A percentile compares a stretch with the other conserved stretches of the same genome.
These are phyloP conservation scores for Hyla sarda DNA, from an alignment of 2,113 vertebrate species.

Conservation along the genomic window DNA sequence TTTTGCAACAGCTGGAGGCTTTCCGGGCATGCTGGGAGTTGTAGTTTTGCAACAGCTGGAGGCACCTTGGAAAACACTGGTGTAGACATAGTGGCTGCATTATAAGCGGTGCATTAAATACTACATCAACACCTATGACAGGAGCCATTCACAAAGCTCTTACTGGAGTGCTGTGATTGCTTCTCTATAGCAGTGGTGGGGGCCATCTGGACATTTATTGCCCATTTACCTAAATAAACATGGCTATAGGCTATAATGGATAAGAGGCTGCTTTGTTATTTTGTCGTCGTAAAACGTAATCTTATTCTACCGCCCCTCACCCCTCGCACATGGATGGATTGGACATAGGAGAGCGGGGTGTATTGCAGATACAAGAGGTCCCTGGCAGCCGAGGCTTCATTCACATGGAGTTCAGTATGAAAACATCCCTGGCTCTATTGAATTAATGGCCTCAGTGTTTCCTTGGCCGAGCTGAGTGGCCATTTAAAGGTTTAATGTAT, in stretches of 20 bases:
- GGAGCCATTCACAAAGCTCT: constrained; percentile 16
- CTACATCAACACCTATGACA: constrained; percentile 20
- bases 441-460: constrained; percentile 49
- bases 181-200: constrained; percentile 6
- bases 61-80: too few relatives aligned
- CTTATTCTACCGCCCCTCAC: too few relatives aligned
- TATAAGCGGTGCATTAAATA: neutral
- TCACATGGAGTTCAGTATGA: constrained; percentile 9
- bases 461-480: constrained; percentile 33
- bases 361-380: neutral
- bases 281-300: neutral
- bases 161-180: constrained; percentile 6
- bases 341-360: neutral
- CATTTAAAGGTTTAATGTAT: constrained; percentile 56
- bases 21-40: too few relatives aligned
- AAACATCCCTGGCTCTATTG: constrained; percentile 36
- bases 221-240: constrained; percentile 34
- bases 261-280: constrained; percentile 25
- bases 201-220: constrained; percentile 47
- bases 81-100: constrained; percentile 13
- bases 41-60: too few relatives aligned
- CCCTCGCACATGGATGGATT: too few relatives aligned
- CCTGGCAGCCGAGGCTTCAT: constrained; percentile 1
- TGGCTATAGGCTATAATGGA: neutral
- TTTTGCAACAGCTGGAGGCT: too few relatives aligned